Evolutionary conservation across 2,113 vertebrate species (phyloP), one percentile per base, ranked within the genome.

Genomic region (Kryptolebias marmoratus): DNA sequence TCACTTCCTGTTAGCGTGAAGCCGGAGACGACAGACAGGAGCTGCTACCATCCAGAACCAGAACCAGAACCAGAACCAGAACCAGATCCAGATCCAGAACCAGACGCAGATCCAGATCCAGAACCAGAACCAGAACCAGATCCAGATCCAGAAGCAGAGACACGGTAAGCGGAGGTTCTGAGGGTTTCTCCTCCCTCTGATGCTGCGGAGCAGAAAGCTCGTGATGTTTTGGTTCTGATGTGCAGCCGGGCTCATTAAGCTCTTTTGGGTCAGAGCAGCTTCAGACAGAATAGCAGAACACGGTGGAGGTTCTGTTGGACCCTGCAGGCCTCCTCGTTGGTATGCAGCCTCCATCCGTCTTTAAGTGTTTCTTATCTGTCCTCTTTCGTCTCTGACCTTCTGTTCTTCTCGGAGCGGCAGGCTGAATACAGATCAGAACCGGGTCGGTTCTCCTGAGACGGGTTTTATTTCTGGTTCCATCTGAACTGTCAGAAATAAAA

Each of bases 361-460:
- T 64, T 30, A 67, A 10, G 54, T 44, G 64, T 59, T 32, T 67
- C 65, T 80, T 68, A 82, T 82, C 80, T 61, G 66, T 70, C 62
- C 68, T 55, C 39, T 50, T 45, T 27, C 58, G 45, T 36, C 44
- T 30, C 72, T 32, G 65, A 68, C 80, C 70, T 70, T 39, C 62
- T 64, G 69, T 6, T 11, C 45, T 45, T 53, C 49, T 18, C 15
- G 0, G 1, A 22, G 44, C 65, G 16, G 68, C 76, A 63, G 53
- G 32, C 16, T 86, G 73, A 80, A 82, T 68, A 28, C 73, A 77
- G 73, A 86, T 77, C 61, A 50, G 66, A 15, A 11, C 4, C 27
- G 42, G 54, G 18, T 12, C n/a, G 11, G 70, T 28, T 42, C 44
- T 49, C 11, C 65, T 39, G 11, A 36, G 31, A 50, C 12, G 13